Percentiles rank a stretch among this genome's conserved stretches.
These are phyloP conservation scores for Ectemnius lituratus DNA, from an alignment of 2,888 invertebrate genomes.

Conservation along the genomic window DNA sequence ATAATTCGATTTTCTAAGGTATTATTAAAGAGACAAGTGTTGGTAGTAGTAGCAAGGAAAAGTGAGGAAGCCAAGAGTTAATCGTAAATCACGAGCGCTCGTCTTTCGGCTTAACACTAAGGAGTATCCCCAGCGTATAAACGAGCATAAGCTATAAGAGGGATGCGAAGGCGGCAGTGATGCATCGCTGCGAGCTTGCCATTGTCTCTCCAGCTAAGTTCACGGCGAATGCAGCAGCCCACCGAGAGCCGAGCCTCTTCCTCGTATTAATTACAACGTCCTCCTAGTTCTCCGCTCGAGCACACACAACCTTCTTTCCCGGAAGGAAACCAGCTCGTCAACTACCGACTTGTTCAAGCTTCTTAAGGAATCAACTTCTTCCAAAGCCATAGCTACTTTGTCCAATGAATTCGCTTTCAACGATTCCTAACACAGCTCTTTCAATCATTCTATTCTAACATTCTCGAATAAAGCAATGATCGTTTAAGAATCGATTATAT, in stretches of 20 bases:
- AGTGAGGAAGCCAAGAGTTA: slow-evolving; percentile 27
- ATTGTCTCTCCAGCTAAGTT: slow-evolving; percentile 59
- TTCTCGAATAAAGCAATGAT: too few species aligned
- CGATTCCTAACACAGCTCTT: too few species aligned
- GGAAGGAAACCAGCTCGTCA: too few species aligned
- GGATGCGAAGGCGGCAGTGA: slow-evolving; percentile 55
- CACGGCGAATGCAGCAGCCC: slow-evolving; percentile 44
- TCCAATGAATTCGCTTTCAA: too few species aligned
- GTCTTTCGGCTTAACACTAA: slow-evolving; percentile 42
- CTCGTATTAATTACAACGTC: slow-evolving; percentile 57
- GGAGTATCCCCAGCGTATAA: slow-evolving; percentile 31
- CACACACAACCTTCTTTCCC: too few species aligned
- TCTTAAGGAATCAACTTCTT: not conserved
- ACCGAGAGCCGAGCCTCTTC: slow-evolving; percentile 44
- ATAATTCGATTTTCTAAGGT: too few species aligned
- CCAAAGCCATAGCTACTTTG: too few species aligned
- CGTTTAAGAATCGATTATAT: not conserved
- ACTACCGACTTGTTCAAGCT: too few species aligned
- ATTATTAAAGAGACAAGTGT: too few species aligned
- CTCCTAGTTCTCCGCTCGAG: not conserved
- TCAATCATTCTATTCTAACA: too few species aligned
- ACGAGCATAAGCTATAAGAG: slow-evolving; percentile 38
- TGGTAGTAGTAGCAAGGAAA: slow-evolving; percentile 30
- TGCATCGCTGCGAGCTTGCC: slow-evolving; percentile 54
- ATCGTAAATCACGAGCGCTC: slow-evolving; percentile 48